A percentile compares a stretch with the other conserved stretches of the same genome.
These are phyloP conservation scores for Oreocharis arfaki DNA, from an alignment of 2,113 vertebrate species.

Conservation along the genomic window DNA sequence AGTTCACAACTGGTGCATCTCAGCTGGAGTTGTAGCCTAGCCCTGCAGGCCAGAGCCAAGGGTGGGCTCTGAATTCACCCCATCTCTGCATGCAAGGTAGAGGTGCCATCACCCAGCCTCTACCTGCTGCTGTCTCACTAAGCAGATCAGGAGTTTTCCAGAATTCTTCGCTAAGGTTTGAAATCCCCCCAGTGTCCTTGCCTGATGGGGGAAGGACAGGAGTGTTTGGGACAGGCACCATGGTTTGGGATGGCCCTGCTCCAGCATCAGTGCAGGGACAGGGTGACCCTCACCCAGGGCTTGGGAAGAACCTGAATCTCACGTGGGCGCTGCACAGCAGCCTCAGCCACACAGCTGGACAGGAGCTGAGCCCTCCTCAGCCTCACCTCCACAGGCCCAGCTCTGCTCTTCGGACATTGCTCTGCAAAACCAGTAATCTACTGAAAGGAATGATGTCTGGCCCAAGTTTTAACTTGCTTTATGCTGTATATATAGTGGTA, in stretches of 20 bases:
- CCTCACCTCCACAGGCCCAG: not conserved
- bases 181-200: not conserved
- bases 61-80: not conserved
- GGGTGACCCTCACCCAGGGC: not conserved
- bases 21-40: not conserved
- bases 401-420: not conserved
- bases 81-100: not conserved
- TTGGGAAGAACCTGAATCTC: not conserved
- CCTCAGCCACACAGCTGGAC: rapidly evolving
- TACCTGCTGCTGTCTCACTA: not conserved
- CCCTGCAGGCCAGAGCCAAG: not conserved
- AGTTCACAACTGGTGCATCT: not conserved
- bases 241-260: not conserved
- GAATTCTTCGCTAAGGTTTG: not conserved
- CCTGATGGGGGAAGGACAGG: not conserved
- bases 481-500: not conserved
- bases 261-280: not conserved
- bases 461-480: not conserved
- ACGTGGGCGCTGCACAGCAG: not conserved
- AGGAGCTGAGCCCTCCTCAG: not conserved
- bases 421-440: not conserved
- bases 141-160: not conserved
- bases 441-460: not conserved
- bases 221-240: rapidly evolving
- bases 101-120: not conserved